Conservation (phyloP, 2,113 vertebrate species). For the Morone chrysops region DNA sequence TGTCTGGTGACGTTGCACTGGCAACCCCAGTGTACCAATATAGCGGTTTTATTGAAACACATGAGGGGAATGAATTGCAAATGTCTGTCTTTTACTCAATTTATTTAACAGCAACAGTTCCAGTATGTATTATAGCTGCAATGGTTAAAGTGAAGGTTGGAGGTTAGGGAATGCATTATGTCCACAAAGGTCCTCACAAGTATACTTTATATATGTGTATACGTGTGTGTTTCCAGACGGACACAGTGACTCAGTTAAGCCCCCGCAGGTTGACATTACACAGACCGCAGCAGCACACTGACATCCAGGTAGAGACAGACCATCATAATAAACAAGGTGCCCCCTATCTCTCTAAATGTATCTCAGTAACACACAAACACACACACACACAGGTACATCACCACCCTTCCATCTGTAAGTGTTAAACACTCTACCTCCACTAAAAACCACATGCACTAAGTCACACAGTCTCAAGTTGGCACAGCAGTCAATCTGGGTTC, state of each 20-base stretch:
- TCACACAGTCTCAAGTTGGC: constrained; percentile 51
- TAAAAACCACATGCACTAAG: constrained; percentile 42
- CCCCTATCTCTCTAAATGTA: neutral
- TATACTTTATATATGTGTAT: neutral
- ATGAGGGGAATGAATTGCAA: too few relatives aligned
- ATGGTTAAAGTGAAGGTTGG: neutral
- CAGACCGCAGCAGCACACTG: constrained; percentile 12
- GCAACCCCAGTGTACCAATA: too few relatives aligned
- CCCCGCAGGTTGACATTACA: neutral
- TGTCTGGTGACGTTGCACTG: too few relatives aligned
- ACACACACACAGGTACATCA: neutral
- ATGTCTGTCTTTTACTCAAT: neutral
- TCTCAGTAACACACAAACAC: constrained; percentile 6
- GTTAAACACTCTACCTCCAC: constrained; percentile 28
- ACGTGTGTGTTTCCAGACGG: neutral
- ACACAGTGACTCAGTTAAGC: constrained; percentile 32
- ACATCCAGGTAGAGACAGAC: constrained; percentile 37
- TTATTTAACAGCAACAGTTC: neutral
- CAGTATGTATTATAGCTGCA: neutral
- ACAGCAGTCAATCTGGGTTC: constrained; percentile 34
- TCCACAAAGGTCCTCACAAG: neutral
- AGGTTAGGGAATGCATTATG: neutral
- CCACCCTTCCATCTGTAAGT: constrained; percentile 41
- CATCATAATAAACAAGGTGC: constrained; percentile 29
- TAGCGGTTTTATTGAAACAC: too few relatives aligned